These are phyloP conservation scores for Sebastolobus alascanus DNA, from an alignment of 2,797 vertebrate species.

Conservation along the genomic window DNA sequence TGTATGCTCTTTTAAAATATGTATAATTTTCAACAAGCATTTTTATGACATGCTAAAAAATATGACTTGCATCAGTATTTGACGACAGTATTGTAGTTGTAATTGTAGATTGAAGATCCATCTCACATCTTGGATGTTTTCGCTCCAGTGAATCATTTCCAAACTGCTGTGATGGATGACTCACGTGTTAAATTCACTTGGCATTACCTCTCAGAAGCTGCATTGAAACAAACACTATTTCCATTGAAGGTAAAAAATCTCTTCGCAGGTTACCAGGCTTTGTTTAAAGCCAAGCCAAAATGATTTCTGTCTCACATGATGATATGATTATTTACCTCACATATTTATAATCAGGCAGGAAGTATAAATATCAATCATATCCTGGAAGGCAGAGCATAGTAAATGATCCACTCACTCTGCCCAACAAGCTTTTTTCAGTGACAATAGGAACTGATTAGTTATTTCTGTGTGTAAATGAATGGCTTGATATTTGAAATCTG, in stretches of 20 bases:
- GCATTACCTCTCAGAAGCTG: constrained; percentile 39
- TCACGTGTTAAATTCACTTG: constrained; percentile 59
- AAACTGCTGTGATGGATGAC: constrained; percentile 64
- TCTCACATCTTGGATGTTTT: constrained; percentile 32
- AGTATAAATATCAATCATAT: constrained; percentile 11
- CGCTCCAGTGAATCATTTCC: constrained; percentile 63
- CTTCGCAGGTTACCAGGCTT: constrained; percentile 16
- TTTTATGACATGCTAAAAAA: constrained; percentile 28
- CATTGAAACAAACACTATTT: constrained; percentile 38
- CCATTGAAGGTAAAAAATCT: constrained; percentile 19
- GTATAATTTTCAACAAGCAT: constrained; percentile 36
- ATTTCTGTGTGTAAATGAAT: constrained; percentile 38
- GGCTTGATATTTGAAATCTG: constrained; percentile 37
- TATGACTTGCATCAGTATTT: constrained; percentile 10
- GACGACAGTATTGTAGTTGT: background rate
- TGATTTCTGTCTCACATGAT: background rate
- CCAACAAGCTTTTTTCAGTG: constrained; percentile 5
- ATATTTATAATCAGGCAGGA: background rate
- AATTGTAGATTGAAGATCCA: constrained; percentile 7
- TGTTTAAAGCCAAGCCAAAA: constrained; percentile 12
- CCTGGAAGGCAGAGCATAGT: background rate
- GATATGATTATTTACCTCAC: background rate
- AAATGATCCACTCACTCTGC: constrained; percentile 7
- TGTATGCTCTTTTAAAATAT: constrained; percentile 46
- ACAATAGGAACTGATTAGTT: constrained; percentile 47